These are phyloP conservation scores for Apamea anceps DNA, from an alignment of 2,888 invertebrate genomes.

Conservation along the genomic window DNA sequence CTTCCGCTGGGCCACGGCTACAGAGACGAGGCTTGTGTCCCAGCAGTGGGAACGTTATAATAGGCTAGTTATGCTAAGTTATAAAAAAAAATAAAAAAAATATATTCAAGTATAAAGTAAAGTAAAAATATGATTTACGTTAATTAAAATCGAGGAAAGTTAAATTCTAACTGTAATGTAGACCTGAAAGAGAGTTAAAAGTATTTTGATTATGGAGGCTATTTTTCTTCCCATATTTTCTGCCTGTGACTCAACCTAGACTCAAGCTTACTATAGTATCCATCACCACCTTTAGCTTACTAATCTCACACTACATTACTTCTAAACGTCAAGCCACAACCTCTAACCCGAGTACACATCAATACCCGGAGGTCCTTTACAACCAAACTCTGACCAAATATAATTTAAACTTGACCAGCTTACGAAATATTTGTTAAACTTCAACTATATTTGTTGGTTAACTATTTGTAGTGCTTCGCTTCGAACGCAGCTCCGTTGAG, in stretches of 20 bases:
- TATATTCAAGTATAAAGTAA: too few relatives aligned
- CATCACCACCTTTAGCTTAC: neutral
- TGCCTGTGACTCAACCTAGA: neutral
- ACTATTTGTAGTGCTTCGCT: constrained; percentile 33
- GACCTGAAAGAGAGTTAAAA: too few relatives aligned
- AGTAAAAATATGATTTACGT: too few relatives aligned
- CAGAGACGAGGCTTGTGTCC: neutral
- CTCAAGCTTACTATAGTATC: neutral
- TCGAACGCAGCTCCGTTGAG: constrained; percentile 2
- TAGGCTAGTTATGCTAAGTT: neutral
- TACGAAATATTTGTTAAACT: constrained; percentile 48
- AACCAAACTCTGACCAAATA: constrained; percentile 55
- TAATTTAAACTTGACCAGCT: constrained; percentile 64
- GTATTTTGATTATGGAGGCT: neutral
- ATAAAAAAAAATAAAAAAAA: too few relatives aligned
- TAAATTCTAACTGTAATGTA: too few relatives aligned
- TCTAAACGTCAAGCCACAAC: constrained; percentile 4
- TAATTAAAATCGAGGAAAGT: too few relatives aligned
- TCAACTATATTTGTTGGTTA: constrained; percentile 50
- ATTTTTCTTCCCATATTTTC: neutral
- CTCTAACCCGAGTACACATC: constrained; percentile 24
- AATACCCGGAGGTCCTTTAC: constrained; percentile 24
- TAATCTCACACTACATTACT: constrained; percentile 28
- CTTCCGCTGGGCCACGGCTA: too few relatives aligned
- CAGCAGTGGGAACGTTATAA: neutral